Evolutionary conservation across 1,140 invertebrate genomes (phyloP).

Genomic region (Drosophila bifasciata): DNA sequence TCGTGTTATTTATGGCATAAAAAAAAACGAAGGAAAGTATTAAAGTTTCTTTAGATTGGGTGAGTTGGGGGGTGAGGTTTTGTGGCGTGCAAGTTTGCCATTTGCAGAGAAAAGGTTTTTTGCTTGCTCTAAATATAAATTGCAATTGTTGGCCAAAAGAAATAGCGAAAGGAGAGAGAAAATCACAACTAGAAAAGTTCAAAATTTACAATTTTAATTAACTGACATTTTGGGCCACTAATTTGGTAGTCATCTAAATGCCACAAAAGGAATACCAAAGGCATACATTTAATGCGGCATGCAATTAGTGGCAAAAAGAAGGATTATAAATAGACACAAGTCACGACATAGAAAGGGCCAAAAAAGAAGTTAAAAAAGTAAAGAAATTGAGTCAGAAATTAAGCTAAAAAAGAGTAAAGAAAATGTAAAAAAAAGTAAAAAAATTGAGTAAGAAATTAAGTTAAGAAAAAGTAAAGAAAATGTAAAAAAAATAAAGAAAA

Average conservation of each 20-base stretch:
- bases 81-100: conserved; percentile 52
- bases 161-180: not conserved
- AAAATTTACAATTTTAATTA: conserved; percentile 81
- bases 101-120: conserved; percentile 33
- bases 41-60: conserved; percentile 45
- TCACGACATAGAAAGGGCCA: not conserved
- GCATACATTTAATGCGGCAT: not conserved
- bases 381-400: not conserved
- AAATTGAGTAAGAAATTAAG: no score
- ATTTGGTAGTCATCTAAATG: conserved; percentile 35
- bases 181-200: conserved; percentile 48
- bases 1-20: conserved; percentile 68
- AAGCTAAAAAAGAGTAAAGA: no score
- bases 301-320: not conserved
- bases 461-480: no score
- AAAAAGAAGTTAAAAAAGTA: no score
- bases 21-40: conserved; percentile 39
- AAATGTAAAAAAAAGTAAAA: no score
- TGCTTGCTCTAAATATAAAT: conserved; percentile 28
- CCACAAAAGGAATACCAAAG: not conserved
- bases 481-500: no score
- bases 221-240: conserved; percentile 57
- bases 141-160: conserved; percentile 42
- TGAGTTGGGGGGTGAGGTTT: no score
- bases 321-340: not conserved